Evolutionary conservation across 2,888 invertebrate genomes (phyloP).

Genomic region (Meteorus colon): DNA sequence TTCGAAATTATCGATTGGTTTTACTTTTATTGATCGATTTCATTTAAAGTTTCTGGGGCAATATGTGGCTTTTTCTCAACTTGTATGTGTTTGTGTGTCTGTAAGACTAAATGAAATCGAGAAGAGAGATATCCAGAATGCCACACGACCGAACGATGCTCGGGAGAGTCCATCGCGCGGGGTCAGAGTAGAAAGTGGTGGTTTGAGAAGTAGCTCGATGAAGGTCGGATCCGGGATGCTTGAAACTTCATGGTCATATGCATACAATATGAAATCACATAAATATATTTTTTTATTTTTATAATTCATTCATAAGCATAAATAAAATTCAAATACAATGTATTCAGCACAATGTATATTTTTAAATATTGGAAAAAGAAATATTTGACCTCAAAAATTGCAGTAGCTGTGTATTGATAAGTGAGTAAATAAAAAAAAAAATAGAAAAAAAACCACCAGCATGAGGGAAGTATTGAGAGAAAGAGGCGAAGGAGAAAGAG

Average conservation of each 20-base stretch:
- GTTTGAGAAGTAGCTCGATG: constrained; percentile 63
- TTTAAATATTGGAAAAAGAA: background rate
- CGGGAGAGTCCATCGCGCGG: constrained; percentile 51
- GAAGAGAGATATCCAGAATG: constrained; percentile 50
- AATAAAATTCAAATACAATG: background rate
- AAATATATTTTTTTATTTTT: background rate
- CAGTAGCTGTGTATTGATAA: background rate
- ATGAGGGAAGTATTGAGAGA: background rate
- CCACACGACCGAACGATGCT: constrained; percentile 19
- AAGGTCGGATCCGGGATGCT: constrained; percentile 72
- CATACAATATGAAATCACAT: constrained; percentile 39
- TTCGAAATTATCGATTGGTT: constrained; percentile 25
- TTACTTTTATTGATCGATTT: constrained; percentile 39
- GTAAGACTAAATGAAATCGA: constrained; percentile 68
- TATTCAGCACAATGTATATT: background rate
- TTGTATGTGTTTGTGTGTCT: constrained; percentile 23
- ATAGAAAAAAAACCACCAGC: background rate
- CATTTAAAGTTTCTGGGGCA: constrained; percentile 37
- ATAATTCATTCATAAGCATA: background rate
- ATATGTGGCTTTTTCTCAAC: constrained; percentile 27
- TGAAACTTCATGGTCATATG: constrained; percentile 51
- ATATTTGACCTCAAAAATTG: background rate
- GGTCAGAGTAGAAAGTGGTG: constrained; percentile 73
- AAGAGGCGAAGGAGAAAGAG: background rate
- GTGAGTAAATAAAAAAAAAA: background rate